A percentile compares a stretch with the other conserved stretches of the same genome.
Conservation (phyloP, 2,797 vertebrate genomes). For the Xerus rutilus region DNA sequence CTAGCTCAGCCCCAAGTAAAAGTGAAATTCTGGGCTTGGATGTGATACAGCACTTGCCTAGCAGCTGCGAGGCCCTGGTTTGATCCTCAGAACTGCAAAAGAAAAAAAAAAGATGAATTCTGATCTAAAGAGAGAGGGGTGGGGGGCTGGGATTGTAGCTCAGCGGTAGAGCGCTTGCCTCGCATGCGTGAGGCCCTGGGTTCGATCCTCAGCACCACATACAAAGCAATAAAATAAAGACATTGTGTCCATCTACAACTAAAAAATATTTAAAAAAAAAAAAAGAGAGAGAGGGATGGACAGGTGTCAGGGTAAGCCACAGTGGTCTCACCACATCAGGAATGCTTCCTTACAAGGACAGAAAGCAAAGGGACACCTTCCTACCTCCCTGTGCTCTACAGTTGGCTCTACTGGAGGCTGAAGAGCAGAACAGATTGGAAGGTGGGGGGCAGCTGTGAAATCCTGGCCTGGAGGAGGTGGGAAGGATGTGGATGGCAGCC, state of each 20-base stretch:
- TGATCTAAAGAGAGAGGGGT: neutral
- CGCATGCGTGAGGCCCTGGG: too few species aligned
- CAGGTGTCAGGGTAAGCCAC: too few species aligned
- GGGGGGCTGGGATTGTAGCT: neutral
- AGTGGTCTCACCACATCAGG: neutral
- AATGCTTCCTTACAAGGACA: neutral
- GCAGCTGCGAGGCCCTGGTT: neutral
- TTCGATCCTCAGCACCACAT: too few species aligned
- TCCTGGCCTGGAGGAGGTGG: neutral
- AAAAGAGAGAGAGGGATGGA: neutral
- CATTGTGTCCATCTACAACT: too few species aligned
- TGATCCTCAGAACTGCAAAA: neutral
- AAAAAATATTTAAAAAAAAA: too few species aligned
- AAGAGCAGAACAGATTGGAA: neutral
- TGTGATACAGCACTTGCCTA: neutral
- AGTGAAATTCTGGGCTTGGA: too few species aligned
- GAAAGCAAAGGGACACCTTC: neutral
- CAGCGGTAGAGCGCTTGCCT: too few species aligned
- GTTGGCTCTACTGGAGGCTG: neutral
- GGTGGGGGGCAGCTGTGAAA: neutral
- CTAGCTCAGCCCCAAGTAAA: neutral
- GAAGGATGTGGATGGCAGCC: neutral
- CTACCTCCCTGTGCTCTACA: too few species aligned
- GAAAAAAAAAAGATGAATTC: neutral
- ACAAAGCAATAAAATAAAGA: too few species aligned